Conservation (phyloP, 2,797 vertebrate genomes). For the Labroides dimidiatus region DNA sequence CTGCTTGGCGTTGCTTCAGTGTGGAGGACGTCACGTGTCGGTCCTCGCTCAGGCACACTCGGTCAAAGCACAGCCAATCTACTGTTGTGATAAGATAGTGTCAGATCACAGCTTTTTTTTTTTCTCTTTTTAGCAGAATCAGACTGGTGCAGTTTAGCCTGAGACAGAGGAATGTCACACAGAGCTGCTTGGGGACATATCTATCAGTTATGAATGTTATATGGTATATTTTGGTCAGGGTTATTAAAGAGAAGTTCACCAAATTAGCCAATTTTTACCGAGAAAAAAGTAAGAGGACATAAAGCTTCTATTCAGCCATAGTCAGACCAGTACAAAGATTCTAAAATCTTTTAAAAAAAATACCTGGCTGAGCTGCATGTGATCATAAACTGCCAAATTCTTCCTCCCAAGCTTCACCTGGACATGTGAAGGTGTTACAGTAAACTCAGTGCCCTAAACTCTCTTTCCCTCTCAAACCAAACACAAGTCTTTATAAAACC, state of each 20-base stretch:
- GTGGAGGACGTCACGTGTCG: slow-evolving; percentile 55
- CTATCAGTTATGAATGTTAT: background rate
- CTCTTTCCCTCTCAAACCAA: background rate
- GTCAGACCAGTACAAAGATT: no score
- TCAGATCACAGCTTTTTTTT: slow-evolving; percentile 19
- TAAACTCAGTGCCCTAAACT: no score
- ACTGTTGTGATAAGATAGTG: slow-evolving; percentile 62
- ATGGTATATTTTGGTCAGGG: no score
- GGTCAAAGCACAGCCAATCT: slow-evolving; percentile 37
- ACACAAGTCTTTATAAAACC: background rate
- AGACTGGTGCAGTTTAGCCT: background rate
- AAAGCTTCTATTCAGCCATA: no score
- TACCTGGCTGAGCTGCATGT: no score
- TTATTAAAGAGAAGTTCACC: no score
- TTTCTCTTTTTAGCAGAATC: slow-evolving; percentile 7
- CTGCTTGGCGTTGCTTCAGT: slow-evolving; percentile 21
- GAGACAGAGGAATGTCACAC: slow-evolving; percentile 3
- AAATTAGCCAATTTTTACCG: no score
- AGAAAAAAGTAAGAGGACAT: no score
- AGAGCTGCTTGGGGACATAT: background rate
- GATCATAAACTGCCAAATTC: no score
- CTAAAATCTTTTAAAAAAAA: no score
- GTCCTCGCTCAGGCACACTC: slow-evolving; percentile 22
- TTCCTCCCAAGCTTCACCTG: no score
- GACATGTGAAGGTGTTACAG: no score